Evolutionary conservation across 2,888 invertebrate genomes (phyloP).

Genomic region (Ecliptopera silaceata): DNA sequence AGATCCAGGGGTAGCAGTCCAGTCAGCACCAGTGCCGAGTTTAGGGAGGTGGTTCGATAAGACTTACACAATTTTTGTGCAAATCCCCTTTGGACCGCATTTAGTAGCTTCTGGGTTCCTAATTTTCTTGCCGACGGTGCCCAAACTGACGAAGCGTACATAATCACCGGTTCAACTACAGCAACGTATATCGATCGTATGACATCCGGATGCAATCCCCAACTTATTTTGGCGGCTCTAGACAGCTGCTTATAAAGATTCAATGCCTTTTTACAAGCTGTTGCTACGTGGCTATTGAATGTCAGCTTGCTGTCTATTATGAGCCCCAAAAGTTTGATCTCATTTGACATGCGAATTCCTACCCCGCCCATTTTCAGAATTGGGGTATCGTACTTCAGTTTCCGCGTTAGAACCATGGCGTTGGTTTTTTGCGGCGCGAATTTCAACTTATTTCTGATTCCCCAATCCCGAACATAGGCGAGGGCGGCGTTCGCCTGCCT

Average conservation of each 20-base stretch:
- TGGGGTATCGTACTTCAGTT: slow-evolving; percentile 3
- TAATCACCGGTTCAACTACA: neutral
- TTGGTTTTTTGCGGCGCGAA: neutral
- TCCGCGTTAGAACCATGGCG: neutral
- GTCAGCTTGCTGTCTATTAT: slow-evolving; percentile 10
- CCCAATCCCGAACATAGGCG: slow-evolving; percentile 15
- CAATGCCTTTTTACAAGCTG: neutral
- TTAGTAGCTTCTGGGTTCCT: neutral
- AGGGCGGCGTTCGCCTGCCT: slow-evolving; percentile 27
- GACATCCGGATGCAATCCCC: slow-evolving; percentile 4
- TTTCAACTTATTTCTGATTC: slow-evolving; percentile 13
- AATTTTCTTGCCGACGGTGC: neutral
- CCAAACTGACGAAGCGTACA: slow-evolving; percentile 8
- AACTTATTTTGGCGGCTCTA: neutral
- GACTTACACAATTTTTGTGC: neutral
- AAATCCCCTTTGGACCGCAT: slow-evolving; percentile 1
- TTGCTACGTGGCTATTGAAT: neutral
- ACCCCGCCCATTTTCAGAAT: neutral
- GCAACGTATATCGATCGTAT: neutral
- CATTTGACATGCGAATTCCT: slow-evolving; percentile 1
- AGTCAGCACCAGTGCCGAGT: slow-evolving; percentile 14
- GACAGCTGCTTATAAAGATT: neutral
- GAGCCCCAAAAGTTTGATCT: slow-evolving; percentile 13
- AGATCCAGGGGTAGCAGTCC: slow-evolving; percentile 22
- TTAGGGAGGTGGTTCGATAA: slow-evolving; percentile 1